A percentile compares a stretch with the other conserved stretches of the same genome.
Conservation (phyloP, 2,113 vertebrate species). For the Leptosomus discolor region DNA sequence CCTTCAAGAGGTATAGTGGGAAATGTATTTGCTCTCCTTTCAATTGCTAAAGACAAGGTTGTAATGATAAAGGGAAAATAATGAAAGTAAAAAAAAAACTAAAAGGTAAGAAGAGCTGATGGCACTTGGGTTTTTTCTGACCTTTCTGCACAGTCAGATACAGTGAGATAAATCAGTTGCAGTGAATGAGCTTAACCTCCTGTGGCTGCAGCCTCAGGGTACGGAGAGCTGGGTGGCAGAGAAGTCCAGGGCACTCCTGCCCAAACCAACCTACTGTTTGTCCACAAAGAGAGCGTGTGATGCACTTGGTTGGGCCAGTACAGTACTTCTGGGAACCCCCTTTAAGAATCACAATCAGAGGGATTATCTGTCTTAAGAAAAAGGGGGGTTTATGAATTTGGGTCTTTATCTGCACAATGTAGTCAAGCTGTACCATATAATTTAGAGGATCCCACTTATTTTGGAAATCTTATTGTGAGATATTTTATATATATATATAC, state of each 20-base stretch:
- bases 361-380: neutral
- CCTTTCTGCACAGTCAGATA: neutral
- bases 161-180: neutral
- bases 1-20: neutral
- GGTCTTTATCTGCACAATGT: neutral
- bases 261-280: neutral
- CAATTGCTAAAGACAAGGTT: neutral
- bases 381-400: neutral
- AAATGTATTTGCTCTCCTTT: neutral
- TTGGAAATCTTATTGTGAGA: neutral
- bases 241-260: neutral
- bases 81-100: neutral
- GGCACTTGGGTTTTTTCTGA: neutral
- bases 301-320: neutral
- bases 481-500: neutral
- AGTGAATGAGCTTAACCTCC: neutral
- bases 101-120: neutral
- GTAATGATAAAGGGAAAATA: neutral
- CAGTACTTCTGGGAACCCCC: neutral
- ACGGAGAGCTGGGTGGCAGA: accelerated
- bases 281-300: neutral
- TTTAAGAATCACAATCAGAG: neutral
- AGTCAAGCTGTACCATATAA: neutral
- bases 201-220: accelerated
- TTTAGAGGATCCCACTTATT: neutral